Base-by-base conservation (phyloP, 2,797 vertebrate genomes). In the Ceryle rudis region DNA sequence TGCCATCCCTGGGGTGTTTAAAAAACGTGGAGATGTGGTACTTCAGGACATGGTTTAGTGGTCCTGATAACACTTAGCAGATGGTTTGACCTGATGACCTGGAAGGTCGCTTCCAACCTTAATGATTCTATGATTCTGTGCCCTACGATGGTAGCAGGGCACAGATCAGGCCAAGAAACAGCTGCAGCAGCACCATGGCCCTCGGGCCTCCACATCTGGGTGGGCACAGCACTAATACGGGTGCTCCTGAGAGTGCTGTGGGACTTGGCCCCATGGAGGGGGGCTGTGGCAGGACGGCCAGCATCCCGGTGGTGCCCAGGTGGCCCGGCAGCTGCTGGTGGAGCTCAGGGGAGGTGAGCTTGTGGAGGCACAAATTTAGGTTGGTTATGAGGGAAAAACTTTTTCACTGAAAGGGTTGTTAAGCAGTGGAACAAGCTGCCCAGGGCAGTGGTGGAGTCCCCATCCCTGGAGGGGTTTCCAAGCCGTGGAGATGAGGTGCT, bases 141-240 rank as follows among this genome's bases (percentile, higher is more conserved):
- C 29, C 21, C 42, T 25, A 6, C 9, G 8, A 0, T 1, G 22
- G 17, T 16, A 61, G 23, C n/a, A 4, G 0, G n/a, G 37, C 25
- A 5, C 15, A 17, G 9, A 3, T 7, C 14, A 5, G 15, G 18
- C 46, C 3, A 47, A 29, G 31, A 1, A 13, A 26, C 9, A n/a
- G 60, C 22, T 51, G 51, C 66, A 51, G 25, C 14, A 11, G 31
- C 37, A 29, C 79, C 7, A 7, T 6, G 20, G 39, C 13, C 54
- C 23, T 7, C 1, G 7, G 29, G 20, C 25, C 20, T 37, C 28
- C 3, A 49, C 1, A 2, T 11, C 73, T 39, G 2, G 29, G 6
- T 5, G 47, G 47, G 33, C 20, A 35, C 47, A 8, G 5, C 0
- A 14, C 41, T 25, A 35, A 4, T 9, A 35, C 1, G 54, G 41